A percentile compares a stretch with the other conserved stretches of the same genome.
Conservation (phyloP, 2,888 invertebrate genomes). For the Saturnia japonica region DNA sequence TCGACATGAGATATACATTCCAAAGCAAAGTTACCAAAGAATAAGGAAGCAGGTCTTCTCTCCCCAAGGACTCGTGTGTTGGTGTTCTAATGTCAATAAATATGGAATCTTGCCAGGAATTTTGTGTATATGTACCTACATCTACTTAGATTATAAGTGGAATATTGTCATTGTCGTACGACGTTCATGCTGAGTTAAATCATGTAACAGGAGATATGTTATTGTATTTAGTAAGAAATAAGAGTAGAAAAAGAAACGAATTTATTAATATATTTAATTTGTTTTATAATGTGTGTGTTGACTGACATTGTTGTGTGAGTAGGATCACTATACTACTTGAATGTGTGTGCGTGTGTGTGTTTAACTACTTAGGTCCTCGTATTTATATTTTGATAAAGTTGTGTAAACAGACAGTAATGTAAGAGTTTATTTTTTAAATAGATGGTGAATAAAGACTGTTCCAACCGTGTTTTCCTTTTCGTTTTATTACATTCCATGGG, state of each 20-base stretch:
- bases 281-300: slow-evolving; percentile 26
- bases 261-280: slow-evolving; percentile 58
- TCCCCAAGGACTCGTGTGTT: not conserved
- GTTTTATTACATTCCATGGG: not conserved
- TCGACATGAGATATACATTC: not conserved
- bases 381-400: slow-evolving; percentile 51
- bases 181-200: not conserved
- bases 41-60: not conserved
- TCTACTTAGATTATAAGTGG: not conserved
- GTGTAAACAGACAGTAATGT: slow-evolving; percentile 40
- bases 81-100: not conserved
- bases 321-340: slow-evolving; percentile 20
- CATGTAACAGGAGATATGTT: not conserved
- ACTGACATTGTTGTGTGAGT: slow-evolving; percentile 22
- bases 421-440: slow-evolving; percentile 38
- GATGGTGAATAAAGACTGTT: slow-evolving; percentile 39
- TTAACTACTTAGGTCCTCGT: slow-evolving; percentile 37
- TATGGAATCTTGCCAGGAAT: not conserved
- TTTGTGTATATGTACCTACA: not conserved
- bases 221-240: slow-evolving; percentile 15
- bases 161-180: not conserved
- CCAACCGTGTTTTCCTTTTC: slow-evolving; percentile 20
- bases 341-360: slow-evolving; percentile 31
- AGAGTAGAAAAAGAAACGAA: slow-evolving; percentile 49
- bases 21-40: not conserved